Base-by-base conservation (phyloP, 2,113 vertebrate species). In the Cisticola juncidis region DNA sequence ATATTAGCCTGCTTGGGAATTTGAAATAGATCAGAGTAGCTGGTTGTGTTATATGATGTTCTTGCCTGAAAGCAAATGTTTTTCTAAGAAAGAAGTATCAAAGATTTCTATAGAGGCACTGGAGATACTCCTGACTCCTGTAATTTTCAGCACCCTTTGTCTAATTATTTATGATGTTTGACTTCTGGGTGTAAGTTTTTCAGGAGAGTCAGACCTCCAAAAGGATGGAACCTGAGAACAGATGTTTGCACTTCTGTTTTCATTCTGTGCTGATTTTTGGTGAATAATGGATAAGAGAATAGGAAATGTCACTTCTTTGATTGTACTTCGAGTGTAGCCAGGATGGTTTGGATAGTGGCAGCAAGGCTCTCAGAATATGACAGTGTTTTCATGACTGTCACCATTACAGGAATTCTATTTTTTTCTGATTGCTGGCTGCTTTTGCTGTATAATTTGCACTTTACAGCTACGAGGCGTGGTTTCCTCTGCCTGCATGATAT, bases 261-360 rank as follows among this genome's bases (percentile, higher is more conserved):
- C 65, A 90, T 73, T 91, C 80, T 9, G 8, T 61, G 36, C 35
- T 68, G 50, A 19, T 15, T 90, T 96, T 95, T 69, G 78, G 87
- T 85, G 89, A 96, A 83, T 94, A 94, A 95, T 94, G 84, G 58
- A 77, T 94, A 77, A 79, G 86, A 87, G 71, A 88, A 93, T 51
- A 90, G 80, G 74, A 95, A 96, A 94, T 92, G 71, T 54, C 6
- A 70, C 94, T 94, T 95, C 73, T 90, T 93, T 90, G 90, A 81
- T 77, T 88, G 65, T 33, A 62, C 57, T 92, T 88, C 54, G 83
- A 79, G 45, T 16, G 48, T 17, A 91, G 38, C 28, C 53, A 66
- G 70, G 15, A 45, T 69, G 31, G 36, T 93, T 94, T 23, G 36
- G 51, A 44, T 44, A 48, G 51, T 82, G 66, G 33, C 70, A 92